Evolutionary conservation across 2,797 vertebrate genomes (phyloP).

Genomic region (Salmo trutta): DNA sequence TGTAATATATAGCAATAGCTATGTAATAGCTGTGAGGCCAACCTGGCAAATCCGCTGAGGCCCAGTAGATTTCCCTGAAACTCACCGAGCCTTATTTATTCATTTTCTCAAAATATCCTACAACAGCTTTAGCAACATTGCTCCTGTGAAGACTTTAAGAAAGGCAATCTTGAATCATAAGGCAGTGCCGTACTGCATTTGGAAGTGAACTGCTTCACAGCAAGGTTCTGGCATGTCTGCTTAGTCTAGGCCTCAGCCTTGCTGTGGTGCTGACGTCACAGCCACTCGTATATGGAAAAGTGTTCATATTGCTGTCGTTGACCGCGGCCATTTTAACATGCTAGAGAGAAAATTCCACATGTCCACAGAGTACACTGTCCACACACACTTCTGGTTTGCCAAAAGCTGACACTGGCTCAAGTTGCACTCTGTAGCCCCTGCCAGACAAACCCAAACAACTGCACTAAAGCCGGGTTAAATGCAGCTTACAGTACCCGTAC

Average conservation of each 20-base stretch:
- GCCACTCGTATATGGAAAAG: slow-evolving; percentile 65
- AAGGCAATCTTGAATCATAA: slow-evolving; percentile 1
- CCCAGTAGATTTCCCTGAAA: not conserved
- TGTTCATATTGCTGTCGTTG: slow-evolving; percentile 65
- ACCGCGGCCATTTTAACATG: slow-evolving; percentile 65
- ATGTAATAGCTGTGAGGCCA: not conserved
- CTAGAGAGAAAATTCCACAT: slow-evolving; percentile 74
- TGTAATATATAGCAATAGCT: not conserved
- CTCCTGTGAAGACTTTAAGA: not conserved
- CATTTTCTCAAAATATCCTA: not conserved
- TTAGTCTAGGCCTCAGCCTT: slow-evolving; percentile 23
- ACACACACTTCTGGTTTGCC: slow-evolving; percentile 46
- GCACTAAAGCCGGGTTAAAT: slow-evolving; percentile 26
- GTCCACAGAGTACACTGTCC: slow-evolving; percentile 53
- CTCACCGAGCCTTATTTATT: not conserved
- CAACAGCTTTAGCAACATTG: not conserved
- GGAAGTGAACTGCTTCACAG: slow-evolving; percentile 14
- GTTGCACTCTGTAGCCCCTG: slow-evolving; percentile 32
- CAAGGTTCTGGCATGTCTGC: slow-evolving; percentile 17
- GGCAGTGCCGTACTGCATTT: slow-evolving; percentile 16
- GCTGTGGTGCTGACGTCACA: slow-evolving; percentile 41
- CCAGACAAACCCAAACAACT: slow-evolving; percentile 22
- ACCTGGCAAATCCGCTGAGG: not conserved
- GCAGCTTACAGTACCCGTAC: slow-evolving; percentile 19
- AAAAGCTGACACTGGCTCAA: slow-evolving; percentile 13